Evolutionary conservation across 2,113 vertebrate genomes (phyloP), one percentile per base, ranked within the genome.

Genomic region (Jaculus jaculus): DNA sequence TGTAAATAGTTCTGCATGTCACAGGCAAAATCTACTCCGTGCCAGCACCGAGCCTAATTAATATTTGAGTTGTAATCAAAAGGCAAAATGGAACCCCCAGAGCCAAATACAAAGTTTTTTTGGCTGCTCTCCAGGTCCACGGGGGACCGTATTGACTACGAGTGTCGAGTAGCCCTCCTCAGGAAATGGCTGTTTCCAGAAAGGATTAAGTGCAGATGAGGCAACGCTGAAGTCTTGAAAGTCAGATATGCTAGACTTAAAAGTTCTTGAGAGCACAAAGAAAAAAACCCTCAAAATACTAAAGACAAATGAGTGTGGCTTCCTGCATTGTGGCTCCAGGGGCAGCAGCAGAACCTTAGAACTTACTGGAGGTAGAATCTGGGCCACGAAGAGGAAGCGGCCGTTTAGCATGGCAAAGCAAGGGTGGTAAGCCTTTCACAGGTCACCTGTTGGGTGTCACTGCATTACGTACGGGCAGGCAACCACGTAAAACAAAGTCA

Each of bases 1-100:
- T 0, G 94, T 32, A 88, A 90, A 93, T 74, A 86, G 90, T 83
- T 84, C 20, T 58, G n/a, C n/a, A n/a, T n/a, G n/a, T n/a, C n/a
- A n/a, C n/a, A n/a, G 65, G 83, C 34, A 42, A 18, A 34, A 32
- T 42, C 17, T 81, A 58, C 58, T 83, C 85, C 85, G 3, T 69
- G 61, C 72, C 24, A 66, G 69, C 26, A 60, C 9, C 63, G 26
- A 81, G 60, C 54, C 63, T 60, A 54, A 9, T 47, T 72, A 65
- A 90, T 30, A 71, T 39, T 32, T 68, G 73, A 85, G 68, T 95
- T 87, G 83, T 11, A 91, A 42, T 74, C 80, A 34, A 84, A 89
- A 92, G 65, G 28, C 91, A 80, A 84, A 84, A 58, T 12, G 5
- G 32, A 80, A 54, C 10, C 47, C 83, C 87, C 51, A 72, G 79